A percentile compares a stretch with the other conserved stretches of the same genome.
Conservation (phyloP, 1,140 invertebrate species). For the Rhyzopertha dominica region DNA sequence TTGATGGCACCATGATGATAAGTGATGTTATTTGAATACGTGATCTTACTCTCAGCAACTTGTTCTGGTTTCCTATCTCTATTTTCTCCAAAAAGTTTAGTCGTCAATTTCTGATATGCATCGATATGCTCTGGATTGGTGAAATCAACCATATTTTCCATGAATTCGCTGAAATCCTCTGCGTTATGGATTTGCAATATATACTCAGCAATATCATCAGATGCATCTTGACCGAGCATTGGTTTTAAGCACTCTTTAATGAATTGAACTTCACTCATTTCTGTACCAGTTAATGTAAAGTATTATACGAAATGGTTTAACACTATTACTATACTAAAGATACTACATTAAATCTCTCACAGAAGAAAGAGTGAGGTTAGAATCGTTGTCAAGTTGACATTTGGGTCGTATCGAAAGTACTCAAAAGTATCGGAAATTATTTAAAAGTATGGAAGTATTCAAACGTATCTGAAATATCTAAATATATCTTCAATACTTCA, state of each 20-base stretch:
- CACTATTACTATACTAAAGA: not conserved
- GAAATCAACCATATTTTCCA: conserved; percentile 60
- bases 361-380: too few species aligned
- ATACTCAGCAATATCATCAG: conserved; percentile 60
- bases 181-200: conserved; percentile 60
- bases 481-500: too few species aligned
- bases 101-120: conserved; percentile 61
- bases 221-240: conserved; percentile 59
- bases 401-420: too few species aligned
- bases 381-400: too few species aligned
- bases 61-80: conserved; percentile 6
- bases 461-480: too few species aligned
- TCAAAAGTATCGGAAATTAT: too few species aligned
- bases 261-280: conserved; percentile 51
- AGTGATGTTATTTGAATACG: not conserved
- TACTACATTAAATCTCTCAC: too few species aligned
- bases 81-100: conserved; percentile 44
- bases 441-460: too few species aligned
- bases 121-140: conserved; percentile 58
- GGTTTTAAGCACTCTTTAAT: conserved; percentile 51
- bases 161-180: conserved; percentile 64
- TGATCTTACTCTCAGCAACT: not conserved
- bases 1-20: conserved; percentile 8
- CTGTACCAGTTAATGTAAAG: conserved; percentile 8
- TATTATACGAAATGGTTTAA: conserved; percentile 5